Evolutionary conservation across 1,140 invertebrate species (phyloP), one percentile per base, ranked within the genome.

Genomic region (Caenorhabditis tropicalis): DNA sequence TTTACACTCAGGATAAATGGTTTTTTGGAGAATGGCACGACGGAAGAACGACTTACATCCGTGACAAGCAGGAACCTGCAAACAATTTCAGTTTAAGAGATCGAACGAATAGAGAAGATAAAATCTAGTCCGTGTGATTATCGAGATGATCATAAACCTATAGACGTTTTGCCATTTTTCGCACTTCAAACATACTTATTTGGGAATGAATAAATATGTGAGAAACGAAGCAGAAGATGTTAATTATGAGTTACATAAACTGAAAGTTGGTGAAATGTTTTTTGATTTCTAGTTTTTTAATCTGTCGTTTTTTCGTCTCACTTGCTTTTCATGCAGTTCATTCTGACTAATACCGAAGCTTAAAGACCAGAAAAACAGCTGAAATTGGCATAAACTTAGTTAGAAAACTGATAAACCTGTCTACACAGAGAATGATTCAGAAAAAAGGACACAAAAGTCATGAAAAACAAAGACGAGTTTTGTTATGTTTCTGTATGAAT

Each of bases 11-110:
- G 65, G 65, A 74, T 74, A 74, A 1, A 46, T 15, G 2, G 65
- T 43, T 74, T 74, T 74, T 3, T 74, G 65, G 12, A 74, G 27
- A 46, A 74, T 46, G 15, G 65, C 65, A 46, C 65, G 65, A 2
- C 65, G 65, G 21, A 74, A 74, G 36, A 74, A 74, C 7, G 65
- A 74, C 43, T 74, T 74, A 29, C 65, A 74, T 3, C 65, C 65
- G 24, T 74, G 65, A 46, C 65, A 74, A 21, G 65, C 65, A 15
- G 65, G 65, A 0, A 74, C 65, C 65, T 74, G 65, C 2, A 56
- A 56, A 51, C 15, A 19, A 51, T 51, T 56, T 56, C n/a, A n/a
- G n/a, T 27, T 6, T 56, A 0, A 1, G 51, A 56, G 12, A 27
- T 4, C n/a, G 4, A 6, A 56, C 16, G 43, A 0, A 46, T 46